Evolutionary conservation across 1,140 invertebrate species (phyloP).

Genomic region (Heliothis virescens): DNA sequence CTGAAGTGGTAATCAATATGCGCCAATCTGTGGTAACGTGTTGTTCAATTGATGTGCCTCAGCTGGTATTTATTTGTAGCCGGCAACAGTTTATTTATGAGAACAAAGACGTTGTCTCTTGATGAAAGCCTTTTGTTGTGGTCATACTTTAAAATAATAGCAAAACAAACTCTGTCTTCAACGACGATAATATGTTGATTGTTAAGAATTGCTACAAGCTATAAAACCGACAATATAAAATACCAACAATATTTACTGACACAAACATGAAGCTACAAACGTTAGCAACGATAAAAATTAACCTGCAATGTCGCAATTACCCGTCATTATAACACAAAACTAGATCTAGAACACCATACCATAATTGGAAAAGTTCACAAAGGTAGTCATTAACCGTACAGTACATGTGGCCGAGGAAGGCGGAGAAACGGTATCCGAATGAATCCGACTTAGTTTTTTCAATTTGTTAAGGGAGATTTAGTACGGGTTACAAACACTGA

Average conservation of each 20-base stretch:
- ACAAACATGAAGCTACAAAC: conserved; percentile 14
- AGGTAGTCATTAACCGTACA: conserved; percentile 36
- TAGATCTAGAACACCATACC: conserved; percentile 35
- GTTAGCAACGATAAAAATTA: conserved; percentile 45
- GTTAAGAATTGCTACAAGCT: not conserved
- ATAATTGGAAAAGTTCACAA: conserved; percentile 45
- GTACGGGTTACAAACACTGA: conserved; percentile 42
- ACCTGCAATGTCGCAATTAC: conserved; percentile 43
- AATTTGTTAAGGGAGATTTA: conserved; percentile 54
- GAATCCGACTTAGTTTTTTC: conserved; percentile 45
- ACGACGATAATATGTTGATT: no score
- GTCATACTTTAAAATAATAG: no score
- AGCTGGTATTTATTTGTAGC: not conserved
- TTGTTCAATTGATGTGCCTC: conserved; percentile 6
- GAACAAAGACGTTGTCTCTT: no score
- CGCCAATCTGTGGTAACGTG: conserved; percentile 26
- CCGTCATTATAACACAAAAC: conserved; percentile 42
- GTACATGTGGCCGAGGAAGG: conserved; percentile 38
- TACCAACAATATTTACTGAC: conserved; percentile 15
- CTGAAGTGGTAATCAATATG: conserved; percentile 39
- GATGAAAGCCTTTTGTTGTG: no score
- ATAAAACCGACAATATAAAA: not conserved
- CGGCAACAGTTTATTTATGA: not conserved
- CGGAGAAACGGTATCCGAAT: conserved; percentile 29
- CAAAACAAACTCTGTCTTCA: no score